Percentiles rank a stretch among this genome's conserved stretches.
These are phyloP conservation scores for Eidolon dupreanum DNA, from an alignment of 2,797 vertebrate genomes.

Conservation along the genomic window DNA sequence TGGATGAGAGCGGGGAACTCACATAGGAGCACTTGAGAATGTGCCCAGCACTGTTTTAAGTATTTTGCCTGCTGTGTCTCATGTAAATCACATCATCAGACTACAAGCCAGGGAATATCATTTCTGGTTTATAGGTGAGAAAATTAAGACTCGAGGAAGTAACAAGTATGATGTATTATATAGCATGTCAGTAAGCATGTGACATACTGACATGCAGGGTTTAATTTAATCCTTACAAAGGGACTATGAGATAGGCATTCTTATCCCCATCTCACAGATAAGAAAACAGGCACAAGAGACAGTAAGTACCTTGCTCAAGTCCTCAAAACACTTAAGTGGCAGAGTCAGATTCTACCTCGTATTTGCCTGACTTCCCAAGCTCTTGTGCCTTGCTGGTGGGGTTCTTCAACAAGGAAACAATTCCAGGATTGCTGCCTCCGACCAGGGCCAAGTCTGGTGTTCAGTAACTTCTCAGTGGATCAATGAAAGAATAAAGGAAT, in stretches of 20 bases:
- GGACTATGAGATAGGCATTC: neutral
- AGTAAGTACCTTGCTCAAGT: neutral
- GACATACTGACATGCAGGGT: no score
- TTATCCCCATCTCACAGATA: neutral
- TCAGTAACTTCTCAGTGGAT: neutral
- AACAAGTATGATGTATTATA: no score
- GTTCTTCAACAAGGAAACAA: no score
- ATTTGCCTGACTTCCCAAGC: neutral
- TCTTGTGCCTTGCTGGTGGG: rapidly evolving
- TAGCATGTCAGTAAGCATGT: no score
- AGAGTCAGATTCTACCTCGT: neutral
- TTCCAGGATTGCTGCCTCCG: neutral
- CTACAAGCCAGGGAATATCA: neutral
- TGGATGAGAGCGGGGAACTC: neutral
- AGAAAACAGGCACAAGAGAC: neutral
- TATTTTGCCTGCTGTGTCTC: neutral
- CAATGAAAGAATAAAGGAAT: neutral
- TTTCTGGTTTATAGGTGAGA: neutral
- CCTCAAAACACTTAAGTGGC: neutral
- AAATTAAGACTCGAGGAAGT: neutral
- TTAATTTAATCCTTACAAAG: neutral
- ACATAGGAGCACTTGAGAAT: neutral
- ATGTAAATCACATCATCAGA: neutral
- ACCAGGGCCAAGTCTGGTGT: neutral
- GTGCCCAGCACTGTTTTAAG: neutral